Base-by-base conservation (phyloP, 2,113 vertebrate species). In the Cynopterus brachyotis region DNA sequence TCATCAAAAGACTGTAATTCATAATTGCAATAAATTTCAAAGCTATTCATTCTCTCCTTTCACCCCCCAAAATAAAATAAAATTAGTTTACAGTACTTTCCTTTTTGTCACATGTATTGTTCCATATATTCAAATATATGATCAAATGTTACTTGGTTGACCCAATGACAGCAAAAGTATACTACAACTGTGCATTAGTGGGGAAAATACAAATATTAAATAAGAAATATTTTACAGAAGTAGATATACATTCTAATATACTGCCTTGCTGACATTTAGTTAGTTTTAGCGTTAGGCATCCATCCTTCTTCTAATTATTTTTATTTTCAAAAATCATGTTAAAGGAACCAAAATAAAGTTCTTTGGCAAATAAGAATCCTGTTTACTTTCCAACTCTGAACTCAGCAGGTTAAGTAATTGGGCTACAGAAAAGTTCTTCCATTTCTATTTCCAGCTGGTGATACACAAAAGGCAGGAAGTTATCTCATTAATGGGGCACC, bases 401-500 rank as follows among this genome's bases (percentile, higher is more conserved):
- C 99, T 99, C 99, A 99, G 99, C 99, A 99, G 99, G 99, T 99
- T 98, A 99, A 99, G 98, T 98, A 99, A 99, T 98, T 98, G 98
- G 98, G 97, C 98, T 98, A 98, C 98, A 98, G 98, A 99, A 99
- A 99, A 99, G 98, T 98, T 98, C 98, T 98, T 98, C 98, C 98
- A 98, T 99, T 99, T 98, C 99, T 99, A 98, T 99, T 99, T 99
- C 99, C 98, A 99, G 99, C 98, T 99, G 98, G 98, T 98, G 97
- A 98, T 96, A 98, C 98, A 99, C 99, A 99, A 99, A 99, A 99
- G 98, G 98, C 99, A 99, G 99, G 99, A 99, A 99, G 99, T 99
- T 98, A 98, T 98, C 98, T 98, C 99, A 99, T 99, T 99, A 99
- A 98, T 98, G 98, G 98, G 98, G 98, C 99, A 98, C 98, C 98